phyloP scores from a whole-genome alignment of 2,888 invertebrate species.

The Metacarcinus magister region DNA sequence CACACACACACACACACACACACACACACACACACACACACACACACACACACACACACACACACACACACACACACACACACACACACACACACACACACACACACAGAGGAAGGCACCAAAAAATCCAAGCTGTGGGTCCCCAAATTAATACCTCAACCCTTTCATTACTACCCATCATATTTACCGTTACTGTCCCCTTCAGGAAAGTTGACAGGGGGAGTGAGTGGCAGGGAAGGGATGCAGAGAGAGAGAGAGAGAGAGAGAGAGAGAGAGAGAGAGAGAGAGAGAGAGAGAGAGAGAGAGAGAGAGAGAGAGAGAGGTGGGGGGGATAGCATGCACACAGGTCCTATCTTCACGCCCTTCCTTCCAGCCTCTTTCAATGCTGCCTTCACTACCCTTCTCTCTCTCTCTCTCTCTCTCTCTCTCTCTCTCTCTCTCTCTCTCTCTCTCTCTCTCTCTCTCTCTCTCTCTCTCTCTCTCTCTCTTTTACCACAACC shows the following conservation, averaged over 20 bases:
- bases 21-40: neutral
- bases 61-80: constrained; percentile 26
- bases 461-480: neutral
- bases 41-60: constrained; percentile 13
- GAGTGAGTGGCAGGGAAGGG: neutral
- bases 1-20: no score
- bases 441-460: neutral
- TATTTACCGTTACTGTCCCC: neutral
- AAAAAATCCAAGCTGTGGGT: no score
- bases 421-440: neutral
- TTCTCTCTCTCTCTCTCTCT: neutral
- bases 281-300: constrained; percentile 2
- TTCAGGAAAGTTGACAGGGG: neutral
- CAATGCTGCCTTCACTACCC: neutral
- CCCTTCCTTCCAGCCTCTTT: neutral
- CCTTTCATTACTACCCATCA: neutral
- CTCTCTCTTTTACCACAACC: neutral
- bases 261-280: constrained; percentile 2
- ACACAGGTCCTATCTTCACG: neutral
- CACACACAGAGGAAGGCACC: neutral
- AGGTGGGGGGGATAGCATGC: neutral
- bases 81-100: constrained; percentile 15
- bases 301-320: constrained; percentile 2
- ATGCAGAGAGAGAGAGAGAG: neutral
- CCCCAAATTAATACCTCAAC: neutral